Percentiles rank a stretch among this genome's conserved stretches.
Evolutionary conservation across 2,888 invertebrate species (phyloP).

Genomic region (Myopa tessellatipennis): DNA sequence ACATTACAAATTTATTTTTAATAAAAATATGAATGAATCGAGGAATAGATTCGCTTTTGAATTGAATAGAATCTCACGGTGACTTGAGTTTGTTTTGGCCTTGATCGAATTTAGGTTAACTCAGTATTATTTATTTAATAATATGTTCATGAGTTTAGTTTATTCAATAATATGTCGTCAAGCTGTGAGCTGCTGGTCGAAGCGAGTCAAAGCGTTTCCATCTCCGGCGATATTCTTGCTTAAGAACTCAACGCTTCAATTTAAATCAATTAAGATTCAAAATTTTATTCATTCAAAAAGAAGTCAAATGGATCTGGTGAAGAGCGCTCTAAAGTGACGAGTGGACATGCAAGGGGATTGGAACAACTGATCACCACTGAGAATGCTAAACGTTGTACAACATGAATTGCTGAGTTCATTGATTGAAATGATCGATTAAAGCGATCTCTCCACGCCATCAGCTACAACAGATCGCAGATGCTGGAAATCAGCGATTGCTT

Average conservation of each 20-base stretch:
- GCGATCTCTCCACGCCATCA: no score
- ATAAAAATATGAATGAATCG: background rate
- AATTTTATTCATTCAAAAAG: slow-evolving; percentile 16
- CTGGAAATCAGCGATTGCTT: background rate
- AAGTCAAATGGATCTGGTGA: slow-evolving; percentile 26
- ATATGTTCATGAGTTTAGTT: background rate
- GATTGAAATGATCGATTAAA: no score
- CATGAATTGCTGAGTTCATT: background rate
- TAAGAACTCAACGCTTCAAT: slow-evolving; percentile 51
- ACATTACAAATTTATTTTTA: background rate
- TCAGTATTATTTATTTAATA: background rate
- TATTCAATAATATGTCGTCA: background rate
- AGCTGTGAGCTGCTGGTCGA: background rate
- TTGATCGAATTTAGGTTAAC: background rate
- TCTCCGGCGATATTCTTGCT: background rate
- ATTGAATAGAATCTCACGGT: background rate
- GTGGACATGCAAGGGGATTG: background rate
- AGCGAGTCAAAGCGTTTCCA: background rate
- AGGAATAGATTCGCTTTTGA: background rate
- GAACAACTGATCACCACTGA: background rate
- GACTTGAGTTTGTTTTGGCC: background rate
- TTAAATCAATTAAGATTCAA: slow-evolving; percentile 58
- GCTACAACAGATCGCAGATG: background rate
- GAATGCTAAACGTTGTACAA: slow-evolving; percentile 22
- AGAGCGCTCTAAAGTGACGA: background rate